A percentile compares a stretch with the other conserved stretches of the same genome.
Conservation (phyloP, 2,888 invertebrate species). For the Cryptus viduatorius region DNA sequence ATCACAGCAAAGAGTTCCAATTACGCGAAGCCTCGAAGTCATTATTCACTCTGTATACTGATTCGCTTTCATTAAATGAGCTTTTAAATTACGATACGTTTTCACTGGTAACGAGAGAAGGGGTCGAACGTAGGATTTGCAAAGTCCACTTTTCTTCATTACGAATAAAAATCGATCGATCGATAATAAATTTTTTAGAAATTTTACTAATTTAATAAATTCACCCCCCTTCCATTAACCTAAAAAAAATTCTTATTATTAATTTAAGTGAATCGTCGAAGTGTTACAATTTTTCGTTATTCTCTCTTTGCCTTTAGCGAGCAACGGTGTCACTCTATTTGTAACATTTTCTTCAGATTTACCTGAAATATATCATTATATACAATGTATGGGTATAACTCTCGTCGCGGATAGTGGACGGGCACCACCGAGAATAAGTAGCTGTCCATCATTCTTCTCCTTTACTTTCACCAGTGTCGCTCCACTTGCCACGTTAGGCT, state of each 20-base stretch:
- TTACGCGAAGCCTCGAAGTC: no score
- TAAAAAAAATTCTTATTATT: background rate
- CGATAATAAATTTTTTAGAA: background rate
- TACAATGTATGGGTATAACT: conserved; percentile 25
- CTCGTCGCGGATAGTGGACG: conserved; percentile 62
- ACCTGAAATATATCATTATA: conserved; percentile 15
- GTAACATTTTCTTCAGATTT: conserved; percentile 17
- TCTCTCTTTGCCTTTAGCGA: conserved; percentile 46
- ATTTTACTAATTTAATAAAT: background rate
- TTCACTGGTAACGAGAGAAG: background rate
- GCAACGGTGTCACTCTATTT: conserved; percentile 6
- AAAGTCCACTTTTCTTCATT: background rate
- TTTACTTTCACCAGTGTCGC: conserved; percentile 79
- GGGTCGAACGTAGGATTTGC: background rate
- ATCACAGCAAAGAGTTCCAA: no score
- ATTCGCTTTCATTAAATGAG: background rate
- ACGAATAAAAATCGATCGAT: background rate
- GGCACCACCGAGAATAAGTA: conserved; percentile 63
- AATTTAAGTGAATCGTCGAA: conserved; percentile 21
- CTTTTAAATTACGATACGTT: background rate
- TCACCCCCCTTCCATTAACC: no score
- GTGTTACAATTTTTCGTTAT: conserved; percentile 48
- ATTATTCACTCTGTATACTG: background rate
- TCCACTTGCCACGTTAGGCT: conserved; percentile 77
- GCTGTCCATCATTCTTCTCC: conserved; percentile 66